Conservation (phyloP, 2,113 vertebrate genomes). For the Spilogale gracilis region DNA sequence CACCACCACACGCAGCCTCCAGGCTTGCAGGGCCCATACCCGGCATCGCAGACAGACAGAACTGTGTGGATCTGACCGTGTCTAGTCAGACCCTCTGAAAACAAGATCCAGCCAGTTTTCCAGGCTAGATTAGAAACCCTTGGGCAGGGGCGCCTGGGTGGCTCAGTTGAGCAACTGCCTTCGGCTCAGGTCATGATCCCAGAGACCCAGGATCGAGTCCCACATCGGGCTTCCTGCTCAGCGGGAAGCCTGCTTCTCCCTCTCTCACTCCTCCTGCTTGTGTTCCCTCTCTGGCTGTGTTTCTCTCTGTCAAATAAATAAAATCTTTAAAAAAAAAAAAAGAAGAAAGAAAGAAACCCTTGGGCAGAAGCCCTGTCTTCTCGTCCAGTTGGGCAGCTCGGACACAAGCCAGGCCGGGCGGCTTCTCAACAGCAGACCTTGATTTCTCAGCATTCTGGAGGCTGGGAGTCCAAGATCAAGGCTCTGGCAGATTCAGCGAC, state of each 20-base stretch:
- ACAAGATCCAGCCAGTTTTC: background rate
- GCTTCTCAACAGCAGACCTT: background rate
- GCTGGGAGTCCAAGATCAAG: background rate
- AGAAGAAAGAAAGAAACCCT: background rate
- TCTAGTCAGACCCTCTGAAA: background rate
- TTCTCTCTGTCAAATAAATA: no score
- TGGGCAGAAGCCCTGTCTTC: background rate
- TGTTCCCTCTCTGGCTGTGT: no score
- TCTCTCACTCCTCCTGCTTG: no score
- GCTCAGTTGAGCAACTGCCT: no score
- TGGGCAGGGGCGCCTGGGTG: background rate
- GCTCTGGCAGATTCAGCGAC: background rate
- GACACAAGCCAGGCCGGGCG: no score
- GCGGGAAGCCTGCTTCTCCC: no score
- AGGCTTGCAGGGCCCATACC: accelerated
- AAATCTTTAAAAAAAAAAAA: no score
- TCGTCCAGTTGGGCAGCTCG: background rate
- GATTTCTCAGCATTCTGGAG: background rate
- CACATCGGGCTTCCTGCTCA: no score
- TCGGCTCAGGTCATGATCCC: no score
- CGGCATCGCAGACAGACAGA: accelerated
- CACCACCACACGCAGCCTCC: background rate
- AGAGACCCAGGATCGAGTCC: no score
- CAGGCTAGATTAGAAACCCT: background rate
- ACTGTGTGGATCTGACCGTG: background rate